Percentiles rank a stretch among this genome's conserved stretches.
Conservation (phyloP, 2,888 invertebrate species). For the Barypeithes pellucidus region DNA sequence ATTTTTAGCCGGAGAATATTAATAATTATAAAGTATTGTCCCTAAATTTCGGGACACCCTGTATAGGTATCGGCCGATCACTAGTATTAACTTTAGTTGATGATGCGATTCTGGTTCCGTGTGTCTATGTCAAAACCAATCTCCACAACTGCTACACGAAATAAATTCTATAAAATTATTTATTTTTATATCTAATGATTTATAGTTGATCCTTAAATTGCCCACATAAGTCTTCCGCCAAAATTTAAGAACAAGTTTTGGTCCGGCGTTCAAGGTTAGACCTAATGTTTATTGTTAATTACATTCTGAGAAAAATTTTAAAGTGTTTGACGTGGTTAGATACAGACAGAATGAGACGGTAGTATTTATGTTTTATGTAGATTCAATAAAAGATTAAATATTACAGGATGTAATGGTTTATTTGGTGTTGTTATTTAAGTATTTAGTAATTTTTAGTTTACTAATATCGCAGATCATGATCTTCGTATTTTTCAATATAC, state of each 20-base stretch:
- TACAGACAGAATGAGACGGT: slow-evolving; percentile 6
- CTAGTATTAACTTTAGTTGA: too few relatives aligned
- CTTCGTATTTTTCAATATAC: too few relatives aligned
- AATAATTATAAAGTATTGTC: too few relatives aligned
- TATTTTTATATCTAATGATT: slow-evolving; percentile 35
- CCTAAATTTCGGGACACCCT: too few relatives aligned
- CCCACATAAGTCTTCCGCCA: slow-evolving; percentile 49
- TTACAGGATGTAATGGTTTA: neutral
- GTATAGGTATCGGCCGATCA: too few relatives aligned
- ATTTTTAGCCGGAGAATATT: too few relatives aligned
- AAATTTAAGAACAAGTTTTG: slow-evolving; percentile 44
- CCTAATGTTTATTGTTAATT: slow-evolving; percentile 41
- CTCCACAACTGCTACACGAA: neutral
- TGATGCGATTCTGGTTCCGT: neutral
- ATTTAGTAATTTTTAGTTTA: too few relatives aligned
- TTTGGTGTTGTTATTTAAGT: too few relatives aligned
- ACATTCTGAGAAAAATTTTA: slow-evolving; percentile 37
- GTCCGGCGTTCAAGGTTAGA: slow-evolving; percentile 40
- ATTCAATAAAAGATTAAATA: slow-evolving; percentile 2
- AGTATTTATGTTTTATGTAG: slow-evolving; percentile 1
- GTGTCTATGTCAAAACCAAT: neutral
- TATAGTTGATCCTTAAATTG: slow-evolving; percentile 35
- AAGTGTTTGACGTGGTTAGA: slow-evolving; percentile 13
- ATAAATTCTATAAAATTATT: slow-evolving; percentile 17
- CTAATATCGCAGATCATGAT: too few relatives aligned